phyloP scores from a whole-genome alignment of 2,797 vertebrate genomes.

The Eulemur mongoz region DNA sequence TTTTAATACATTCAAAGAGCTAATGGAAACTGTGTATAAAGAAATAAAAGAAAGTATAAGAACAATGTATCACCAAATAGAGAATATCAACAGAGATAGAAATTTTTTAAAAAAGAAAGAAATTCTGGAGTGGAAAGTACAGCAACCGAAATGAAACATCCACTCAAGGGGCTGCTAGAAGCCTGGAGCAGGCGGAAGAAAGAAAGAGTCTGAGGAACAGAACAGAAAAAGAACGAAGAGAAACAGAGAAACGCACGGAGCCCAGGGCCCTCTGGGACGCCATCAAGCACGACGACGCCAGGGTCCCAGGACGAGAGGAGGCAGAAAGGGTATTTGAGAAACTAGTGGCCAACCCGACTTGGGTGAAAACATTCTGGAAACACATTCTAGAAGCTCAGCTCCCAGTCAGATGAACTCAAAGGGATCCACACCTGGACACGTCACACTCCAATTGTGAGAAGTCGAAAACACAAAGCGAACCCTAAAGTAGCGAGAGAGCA shows the following conservation, averaged over 20 bases:
- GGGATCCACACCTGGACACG: not conserved
- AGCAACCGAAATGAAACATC: not conserved
- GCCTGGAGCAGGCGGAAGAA: not conserved
- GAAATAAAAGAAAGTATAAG: not conserved
- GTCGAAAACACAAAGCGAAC: not conserved
- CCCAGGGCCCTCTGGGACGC: no score
- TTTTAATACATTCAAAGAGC: not conserved
- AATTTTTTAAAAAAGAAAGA: no score
- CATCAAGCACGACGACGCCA: accelerated
- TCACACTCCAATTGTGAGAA: not conserved
- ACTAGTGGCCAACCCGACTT: not conserved
- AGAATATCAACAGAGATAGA: not conserved
- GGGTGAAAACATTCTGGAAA: not conserved
- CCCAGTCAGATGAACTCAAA: not conserved
- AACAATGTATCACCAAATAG: not conserved
- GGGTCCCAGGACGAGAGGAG: not conserved
- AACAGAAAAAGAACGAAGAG: not conserved
- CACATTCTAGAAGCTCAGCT: not conserved
- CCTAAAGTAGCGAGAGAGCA: not conserved
- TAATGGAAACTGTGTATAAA: not conserved
- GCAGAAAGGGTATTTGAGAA: not conserved
- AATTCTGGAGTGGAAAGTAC: not conserved
- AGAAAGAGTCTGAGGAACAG: not conserved
- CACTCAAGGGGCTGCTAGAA: not conserved
- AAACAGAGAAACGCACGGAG: not conserved